Evolutionary conservation across 2,113 vertebrate species (phyloP).

Genomic region (Sylvicapra grimmia): DNA sequence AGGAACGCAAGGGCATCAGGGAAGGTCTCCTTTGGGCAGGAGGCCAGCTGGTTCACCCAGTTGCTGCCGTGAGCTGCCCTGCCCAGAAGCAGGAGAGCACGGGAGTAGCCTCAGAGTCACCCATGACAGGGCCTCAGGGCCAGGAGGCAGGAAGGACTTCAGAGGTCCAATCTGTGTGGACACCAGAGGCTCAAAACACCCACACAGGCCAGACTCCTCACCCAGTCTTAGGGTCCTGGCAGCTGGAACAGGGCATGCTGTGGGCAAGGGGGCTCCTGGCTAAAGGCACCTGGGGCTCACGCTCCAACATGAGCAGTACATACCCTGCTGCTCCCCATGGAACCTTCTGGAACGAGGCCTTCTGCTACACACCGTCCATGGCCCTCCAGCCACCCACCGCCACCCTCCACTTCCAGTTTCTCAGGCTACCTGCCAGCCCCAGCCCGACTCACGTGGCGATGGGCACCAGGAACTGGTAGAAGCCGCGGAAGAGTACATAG

Average conservation of each 20-base stretch:
- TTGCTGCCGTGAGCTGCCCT: rapidly evolving
- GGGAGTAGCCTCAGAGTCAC: background rate
- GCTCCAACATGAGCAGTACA: background rate
- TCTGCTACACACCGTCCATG: rapidly evolving
- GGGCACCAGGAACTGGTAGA: constrained; percentile 95
- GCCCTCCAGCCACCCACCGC: background rate
- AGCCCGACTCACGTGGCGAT: constrained; percentile 89
- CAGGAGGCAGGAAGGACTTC: background rate
- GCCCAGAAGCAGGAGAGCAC: background rate
- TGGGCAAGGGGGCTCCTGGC: background rate
- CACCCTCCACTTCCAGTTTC: rapidly evolving
- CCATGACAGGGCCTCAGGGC: background rate
- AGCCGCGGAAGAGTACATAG: constrained; percentile 89
- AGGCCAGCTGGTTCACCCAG: background rate
- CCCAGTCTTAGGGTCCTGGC: background rate
- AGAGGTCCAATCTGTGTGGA: background rate
- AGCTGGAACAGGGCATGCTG: background rate
- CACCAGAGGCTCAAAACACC: rapidly evolving
- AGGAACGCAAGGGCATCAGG: background rate
- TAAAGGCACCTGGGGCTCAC: background rate
- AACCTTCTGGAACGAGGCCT: background rate
- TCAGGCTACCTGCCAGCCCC: rapidly evolving
- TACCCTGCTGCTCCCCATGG: background rate
- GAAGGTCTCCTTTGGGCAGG: background rate
- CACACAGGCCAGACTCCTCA: rapidly evolving